phyloP scores from a whole-genome alignment of 1,140 invertebrate genomes.

The Neodiprion pinetum region DNA sequence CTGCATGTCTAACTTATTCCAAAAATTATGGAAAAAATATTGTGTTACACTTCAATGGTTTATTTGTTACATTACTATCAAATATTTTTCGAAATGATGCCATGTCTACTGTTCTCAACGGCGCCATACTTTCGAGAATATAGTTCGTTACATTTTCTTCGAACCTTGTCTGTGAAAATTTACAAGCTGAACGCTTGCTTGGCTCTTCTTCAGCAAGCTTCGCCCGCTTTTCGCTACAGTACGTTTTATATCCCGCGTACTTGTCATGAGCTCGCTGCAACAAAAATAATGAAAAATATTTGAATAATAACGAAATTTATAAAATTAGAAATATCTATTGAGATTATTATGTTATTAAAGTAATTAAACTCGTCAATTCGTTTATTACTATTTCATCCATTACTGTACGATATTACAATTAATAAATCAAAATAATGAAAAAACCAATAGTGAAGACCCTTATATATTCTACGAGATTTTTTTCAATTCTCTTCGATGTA shows the following conservation, averaged over 20 bases:
- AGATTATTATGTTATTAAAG: too few relatives aligned
- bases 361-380: too few relatives aligned
- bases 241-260: not conserved
- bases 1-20: too few relatives aligned
- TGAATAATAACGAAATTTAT: not conserved
- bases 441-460: too few relatives aligned
- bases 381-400: too few relatives aligned
- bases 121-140: conserved; percentile 12
- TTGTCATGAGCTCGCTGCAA: conserved; percentile 6
- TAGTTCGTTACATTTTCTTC: conserved; percentile 13
- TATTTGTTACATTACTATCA: conserved; percentile 1
- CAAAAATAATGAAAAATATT: not conserved
- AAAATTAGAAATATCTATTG: not conserved
- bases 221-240: not conserved
- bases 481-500: too few relatives aligned
- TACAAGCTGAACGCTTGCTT: conserved; percentile 9
- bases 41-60: too few relatives aligned
- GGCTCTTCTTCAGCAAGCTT: conserved; percentile 8
- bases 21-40: too few relatives aligned
- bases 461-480: too few relatives aligned
- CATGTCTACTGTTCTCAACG: conserved; percentile 12
- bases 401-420: too few relatives aligned
- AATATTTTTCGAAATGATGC: conserved; percentile 18
- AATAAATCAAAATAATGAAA: too few relatives aligned
- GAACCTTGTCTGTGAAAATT: conserved; percentile 11